Conservation (phyloP, 2,113 vertebrate species). For the Thamnophis sirtalis region DNA sequence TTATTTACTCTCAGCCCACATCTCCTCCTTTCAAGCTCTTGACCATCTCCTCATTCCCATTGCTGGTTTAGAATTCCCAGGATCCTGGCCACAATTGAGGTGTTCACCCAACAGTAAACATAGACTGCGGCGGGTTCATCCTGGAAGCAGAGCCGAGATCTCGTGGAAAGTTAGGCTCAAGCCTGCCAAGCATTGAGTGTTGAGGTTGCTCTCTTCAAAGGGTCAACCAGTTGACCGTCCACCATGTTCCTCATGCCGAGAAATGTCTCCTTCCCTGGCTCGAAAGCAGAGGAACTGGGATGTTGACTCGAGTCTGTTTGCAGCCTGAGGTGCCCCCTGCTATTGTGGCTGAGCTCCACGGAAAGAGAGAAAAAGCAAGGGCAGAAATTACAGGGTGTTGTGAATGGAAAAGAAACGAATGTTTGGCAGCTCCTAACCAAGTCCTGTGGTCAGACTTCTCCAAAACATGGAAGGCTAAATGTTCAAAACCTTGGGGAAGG, state of each 20-base stretch:
- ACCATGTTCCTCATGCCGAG: background rate
- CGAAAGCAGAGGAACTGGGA: background rate
- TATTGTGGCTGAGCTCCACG: background rate
- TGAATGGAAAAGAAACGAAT: fast-evolving
- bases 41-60: background rate
- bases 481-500: background rate
- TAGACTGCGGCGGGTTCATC: background rate
- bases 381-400: background rate
- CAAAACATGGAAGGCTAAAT: background rate
- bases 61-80: background rate
- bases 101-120: background rate
- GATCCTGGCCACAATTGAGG: background rate
- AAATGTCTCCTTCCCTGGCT: background rate
- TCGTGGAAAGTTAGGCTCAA: fast-evolving
- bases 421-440: background rate
- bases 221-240: too few species aligned
- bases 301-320: fast-evolving
- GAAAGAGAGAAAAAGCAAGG: background rate
- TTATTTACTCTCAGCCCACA: slow-evolving; percentile 1
- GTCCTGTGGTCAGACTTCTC: background rate
- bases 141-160: background rate
- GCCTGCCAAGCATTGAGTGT: background rate
- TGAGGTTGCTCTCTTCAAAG: background rate
- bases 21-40: background rate
- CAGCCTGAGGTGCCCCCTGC: fast-evolving